These are phyloP conservation scores for Rhadinocentrus ornatus DNA, from an alignment of 2,797 vertebrate genomes.

Conservation along the genomic window DNA sequence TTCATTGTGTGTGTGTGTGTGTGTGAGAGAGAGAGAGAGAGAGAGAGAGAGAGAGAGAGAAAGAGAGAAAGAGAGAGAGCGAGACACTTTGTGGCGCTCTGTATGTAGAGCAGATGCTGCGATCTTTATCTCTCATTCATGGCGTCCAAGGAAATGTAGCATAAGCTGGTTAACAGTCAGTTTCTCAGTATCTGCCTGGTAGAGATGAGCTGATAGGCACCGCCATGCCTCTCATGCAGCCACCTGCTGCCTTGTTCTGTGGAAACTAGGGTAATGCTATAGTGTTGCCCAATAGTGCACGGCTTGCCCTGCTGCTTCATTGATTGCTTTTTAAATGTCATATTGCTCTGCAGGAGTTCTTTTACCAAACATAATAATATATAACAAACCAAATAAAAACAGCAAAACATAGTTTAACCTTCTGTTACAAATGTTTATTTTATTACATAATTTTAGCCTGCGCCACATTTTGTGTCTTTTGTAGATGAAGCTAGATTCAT, in stretches of 20 bases:
- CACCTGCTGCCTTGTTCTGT: conserved; percentile 65
- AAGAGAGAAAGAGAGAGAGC: background rate
- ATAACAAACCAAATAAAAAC: too few species aligned
- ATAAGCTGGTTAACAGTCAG: conserved; percentile 65
- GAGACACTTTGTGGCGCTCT: conserved; percentile 14
- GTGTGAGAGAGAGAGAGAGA: conserved; percentile 35
- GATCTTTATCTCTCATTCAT: conserved; percentile 75
- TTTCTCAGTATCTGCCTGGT: conserved; percentile 68
- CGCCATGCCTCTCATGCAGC: conserved; percentile 31
- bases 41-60: conserved; percentile 1
- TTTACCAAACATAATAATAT: conserved; percentile 8
- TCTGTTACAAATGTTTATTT: background rate
- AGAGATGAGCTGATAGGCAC: conserved; percentile 71
- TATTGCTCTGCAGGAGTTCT: background rate
- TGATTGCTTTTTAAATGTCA: conserved; percentile 28
- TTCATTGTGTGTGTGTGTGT: conserved; percentile 44
- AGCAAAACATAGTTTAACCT: background rate
- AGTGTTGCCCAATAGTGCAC: conserved; percentile 51
- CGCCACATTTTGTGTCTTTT: background rate
- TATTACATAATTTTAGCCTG: background rate
- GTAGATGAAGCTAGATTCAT: background rate
- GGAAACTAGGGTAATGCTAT: conserved; percentile 54
- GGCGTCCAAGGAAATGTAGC: conserved; percentile 72
- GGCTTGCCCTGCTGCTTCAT: conserved; percentile 19
- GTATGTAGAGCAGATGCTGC: conserved; percentile 58